A percentile compares a stretch with the other conserved stretches of the same genome.
Evolutionary conservation across 2,113 vertebrate species (phyloP).

Genomic region (Apeltes quadracus): DNA sequence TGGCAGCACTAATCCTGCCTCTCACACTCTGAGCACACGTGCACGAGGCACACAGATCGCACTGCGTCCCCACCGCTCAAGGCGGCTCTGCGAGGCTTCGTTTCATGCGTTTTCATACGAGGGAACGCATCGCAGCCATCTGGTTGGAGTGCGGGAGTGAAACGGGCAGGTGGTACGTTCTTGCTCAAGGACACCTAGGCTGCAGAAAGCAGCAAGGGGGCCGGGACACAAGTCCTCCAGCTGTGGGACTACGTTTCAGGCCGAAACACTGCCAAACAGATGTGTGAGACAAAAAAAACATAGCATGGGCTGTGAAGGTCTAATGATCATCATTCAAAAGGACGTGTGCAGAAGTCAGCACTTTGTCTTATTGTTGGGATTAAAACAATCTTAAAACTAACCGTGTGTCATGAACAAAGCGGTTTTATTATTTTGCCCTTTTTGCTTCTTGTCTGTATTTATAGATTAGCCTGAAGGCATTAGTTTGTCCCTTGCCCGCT

Average conservation of each 20-base stretch:
- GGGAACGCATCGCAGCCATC: background rate
- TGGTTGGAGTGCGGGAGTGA: background rate
- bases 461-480: background rate
- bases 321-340: background rate
- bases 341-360: background rate
- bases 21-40: constrained; percentile 23
- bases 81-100: no score
- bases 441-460: background rate
- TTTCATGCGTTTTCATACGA: no score
- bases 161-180: background rate
- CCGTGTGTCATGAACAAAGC: background rate
- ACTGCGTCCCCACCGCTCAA: background rate
- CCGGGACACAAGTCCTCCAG: background rate
- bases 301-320: background rate
- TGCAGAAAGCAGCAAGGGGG: background rate
- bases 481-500: background rate
- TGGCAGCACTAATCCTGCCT: constrained; percentile 50
- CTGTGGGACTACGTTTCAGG: background rate
- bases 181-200: background rate
- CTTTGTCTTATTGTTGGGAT: background rate
- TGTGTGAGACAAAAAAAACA: background rate
- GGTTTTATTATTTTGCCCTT: constrained; percentile 9
- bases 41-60: background rate
- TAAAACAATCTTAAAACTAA: background rate
- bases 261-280: background rate